Conservation (phyloP, 2,113 vertebrate species). For the Pelobates fuscus region DNA sequence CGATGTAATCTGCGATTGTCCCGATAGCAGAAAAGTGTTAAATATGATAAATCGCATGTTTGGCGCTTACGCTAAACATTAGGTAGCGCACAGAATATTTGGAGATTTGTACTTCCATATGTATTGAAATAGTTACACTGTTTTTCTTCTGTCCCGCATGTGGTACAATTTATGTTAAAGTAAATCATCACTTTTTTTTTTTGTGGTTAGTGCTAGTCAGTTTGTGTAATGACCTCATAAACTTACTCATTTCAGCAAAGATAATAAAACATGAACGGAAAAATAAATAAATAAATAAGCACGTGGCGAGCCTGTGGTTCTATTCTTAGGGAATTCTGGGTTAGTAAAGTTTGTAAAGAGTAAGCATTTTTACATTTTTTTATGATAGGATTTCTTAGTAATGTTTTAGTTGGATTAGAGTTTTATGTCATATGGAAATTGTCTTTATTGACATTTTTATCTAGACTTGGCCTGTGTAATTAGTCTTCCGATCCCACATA, state of each 20-base stretch:
- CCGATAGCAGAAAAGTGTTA: too few species aligned
- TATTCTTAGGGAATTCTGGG: constrained; percentile 40
- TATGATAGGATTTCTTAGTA: constrained; percentile 27
- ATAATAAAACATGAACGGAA: constrained; percentile 34
- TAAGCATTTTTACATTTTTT: constrained; percentile 46
- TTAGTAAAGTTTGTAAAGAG: constrained; percentile 19
- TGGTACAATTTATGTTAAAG: constrained; percentile 35
- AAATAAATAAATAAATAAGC: constrained; percentile 13
- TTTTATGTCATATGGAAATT: constrained; percentile 42
- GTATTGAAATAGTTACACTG: constrained; percentile 15
- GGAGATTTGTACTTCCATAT: constrained; percentile 9
- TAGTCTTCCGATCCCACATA: neutral
- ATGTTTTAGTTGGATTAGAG: constrained; percentile 41
- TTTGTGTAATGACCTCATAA: constrained; percentile 48
- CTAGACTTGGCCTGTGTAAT: constrained; percentile 15
- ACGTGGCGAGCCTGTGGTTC: constrained; percentile 24
- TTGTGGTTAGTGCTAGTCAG: constrained; percentile 36
- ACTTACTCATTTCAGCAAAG: constrained; percentile 38
- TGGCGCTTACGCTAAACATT: neutral
- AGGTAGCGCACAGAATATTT: neutral
- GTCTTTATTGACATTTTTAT: constrained; percentile 31
- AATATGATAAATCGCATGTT: too few species aligned
- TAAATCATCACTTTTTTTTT: constrained; percentile 44
- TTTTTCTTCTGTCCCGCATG: constrained; percentile 29
- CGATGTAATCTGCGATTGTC: too few species aligned